Evolutionary conservation across 2,797 vertebrate genomes (phyloP).

Genomic region (Astyanax mexicanus): DNA sequence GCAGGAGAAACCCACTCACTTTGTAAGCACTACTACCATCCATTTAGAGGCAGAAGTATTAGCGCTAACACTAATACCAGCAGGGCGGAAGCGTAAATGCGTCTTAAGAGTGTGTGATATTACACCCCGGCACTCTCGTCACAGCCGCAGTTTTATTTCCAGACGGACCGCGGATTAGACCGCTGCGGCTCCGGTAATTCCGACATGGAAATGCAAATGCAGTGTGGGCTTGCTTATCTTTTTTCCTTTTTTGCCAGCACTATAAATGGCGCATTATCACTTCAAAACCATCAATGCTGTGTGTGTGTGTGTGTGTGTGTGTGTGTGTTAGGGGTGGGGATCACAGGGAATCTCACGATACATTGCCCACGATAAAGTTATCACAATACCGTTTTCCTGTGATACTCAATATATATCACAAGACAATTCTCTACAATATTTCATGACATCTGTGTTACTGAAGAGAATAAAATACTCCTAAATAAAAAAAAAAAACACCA

Average conservation of each 20-base stretch:
- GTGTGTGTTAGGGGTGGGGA: too few species aligned
- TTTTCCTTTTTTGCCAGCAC: conserved; percentile 25
- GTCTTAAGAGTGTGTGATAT: conserved; percentile 59
- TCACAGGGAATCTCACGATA: too few species aligned
- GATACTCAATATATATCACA: too few species aligned
- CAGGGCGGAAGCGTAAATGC: conserved; percentile 65
- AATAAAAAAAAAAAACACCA: too few species aligned
- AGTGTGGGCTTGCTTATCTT: conserved; percentile 5
- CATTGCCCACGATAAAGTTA: too few species aligned
- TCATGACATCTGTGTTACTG: too few species aligned
- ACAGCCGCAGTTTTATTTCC: conserved; percentile 3
- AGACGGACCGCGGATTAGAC: conserved; percentile 1
- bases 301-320: conserved; percentile 8
- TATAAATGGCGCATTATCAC: conserved; percentile 51
- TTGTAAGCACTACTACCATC: neutral
- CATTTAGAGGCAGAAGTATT: conserved; percentile 11
- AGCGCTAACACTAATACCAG: conserved; percentile 24
- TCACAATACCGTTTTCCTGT: too few species aligned
- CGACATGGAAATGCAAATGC: conserved; percentile 29
- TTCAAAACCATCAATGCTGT: conserved; percentile 44
- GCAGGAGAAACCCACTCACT: neutral
- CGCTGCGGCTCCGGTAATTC: neutral
- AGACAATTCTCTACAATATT: too few species aligned
- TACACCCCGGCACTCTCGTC: conserved; percentile 48
- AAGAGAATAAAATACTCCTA: too few species aligned